Percentiles rank a stretch among this genome's conserved stretches.
phyloP scores from a whole-genome alignment of 2,888 invertebrate genomes.

The Ophion ventricosus region DNA sequence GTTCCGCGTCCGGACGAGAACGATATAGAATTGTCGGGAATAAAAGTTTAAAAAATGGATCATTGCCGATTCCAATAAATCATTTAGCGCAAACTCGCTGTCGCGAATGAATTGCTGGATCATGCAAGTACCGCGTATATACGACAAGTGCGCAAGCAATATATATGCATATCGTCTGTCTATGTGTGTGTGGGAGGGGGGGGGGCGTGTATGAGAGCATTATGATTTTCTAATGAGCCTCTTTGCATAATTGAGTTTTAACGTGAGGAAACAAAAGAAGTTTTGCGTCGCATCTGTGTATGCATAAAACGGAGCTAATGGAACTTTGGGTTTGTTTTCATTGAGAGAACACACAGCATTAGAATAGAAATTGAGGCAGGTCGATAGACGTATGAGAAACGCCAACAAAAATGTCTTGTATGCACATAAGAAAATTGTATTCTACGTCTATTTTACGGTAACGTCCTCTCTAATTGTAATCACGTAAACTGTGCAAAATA shows the following conservation, averaged over 20 bases:
- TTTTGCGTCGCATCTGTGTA: slow-evolving; percentile 13
- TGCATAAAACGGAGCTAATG: neutral
- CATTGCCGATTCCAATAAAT: slow-evolving; percentile 26
- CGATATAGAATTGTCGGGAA: neutral
- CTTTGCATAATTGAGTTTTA: slow-evolving; percentile 6
- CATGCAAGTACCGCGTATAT: slow-evolving; percentile 53
- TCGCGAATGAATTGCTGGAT: slow-evolving; percentile 60
- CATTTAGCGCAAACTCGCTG: slow-evolving; percentile 18
- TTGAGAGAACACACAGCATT: neutral
- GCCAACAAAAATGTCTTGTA: neutral
- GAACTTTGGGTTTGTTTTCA: slow-evolving; percentile 13
- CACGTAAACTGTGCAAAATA: no score
- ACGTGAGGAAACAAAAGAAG: slow-evolving; percentile 16
- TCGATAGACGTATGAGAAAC: neutral
- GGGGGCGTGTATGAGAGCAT: neutral
- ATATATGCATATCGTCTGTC: no score
- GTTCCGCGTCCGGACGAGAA: neutral
- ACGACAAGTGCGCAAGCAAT: slow-evolving; percentile 64
- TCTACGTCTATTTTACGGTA: neutral
- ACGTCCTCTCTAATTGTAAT: no score
- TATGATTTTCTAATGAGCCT: slow-evolving; percentile 56
- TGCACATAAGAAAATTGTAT: neutral
- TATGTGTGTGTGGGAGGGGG: neutral
- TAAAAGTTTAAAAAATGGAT: slow-evolving; percentile 31
- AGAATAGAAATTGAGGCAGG: neutral